Base-by-base conservation (phyloP, 2,888 invertebrate species). In the Poecilus cupreus region DNA sequence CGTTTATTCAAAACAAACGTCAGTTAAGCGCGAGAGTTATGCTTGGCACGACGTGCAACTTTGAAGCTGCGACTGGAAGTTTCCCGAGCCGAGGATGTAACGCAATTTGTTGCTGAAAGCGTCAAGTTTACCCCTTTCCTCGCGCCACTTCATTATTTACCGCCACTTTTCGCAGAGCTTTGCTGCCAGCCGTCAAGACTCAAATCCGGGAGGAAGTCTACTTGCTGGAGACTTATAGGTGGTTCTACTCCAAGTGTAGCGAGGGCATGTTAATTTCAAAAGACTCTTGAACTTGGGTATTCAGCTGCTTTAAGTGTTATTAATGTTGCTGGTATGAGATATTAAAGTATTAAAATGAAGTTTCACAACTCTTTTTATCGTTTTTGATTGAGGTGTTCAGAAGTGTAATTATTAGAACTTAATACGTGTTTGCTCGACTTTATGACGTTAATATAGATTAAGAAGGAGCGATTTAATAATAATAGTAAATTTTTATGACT, bases 41-140 rank as follows among this genome's bases (percentile, higher is more conserved):
- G 64, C 64, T 68, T 68, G 64, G 64, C 64, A 68, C 64, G 64
- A 68, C 64, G 64, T 18, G 64, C 64, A 68, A 68, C 64, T 68
- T 68, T 68, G n/a, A 60, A 60, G 60, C 60, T 60, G 60, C 26
- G 60, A 60, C 60, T 60, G 60, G 37, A 68, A 68, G 37, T 68
- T 68, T 68, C 64, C 51, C 64, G 24, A 26, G 60, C 20, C 10
- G 64, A 32, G 64, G 64, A 68, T 68, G 64, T 68, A 72, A 72
- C 72, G 46, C 72, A 72, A 72, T 72, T 72, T 72, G 72, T 72
- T 46, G 72, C 72, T 72, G 49, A 72, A 72, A 72, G 49, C 72
- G 49, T 72, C 64, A 68, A 68, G 64, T 68, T n/a, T 13, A 68
- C 37, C 64, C 49, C 72, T 72, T 72, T 60, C 18, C 51, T 0